These are phyloP conservation scores for Drosophila gunungcola DNA, from an alignment of 1,140 invertebrate species.

Conservation along the genomic window DNA sequence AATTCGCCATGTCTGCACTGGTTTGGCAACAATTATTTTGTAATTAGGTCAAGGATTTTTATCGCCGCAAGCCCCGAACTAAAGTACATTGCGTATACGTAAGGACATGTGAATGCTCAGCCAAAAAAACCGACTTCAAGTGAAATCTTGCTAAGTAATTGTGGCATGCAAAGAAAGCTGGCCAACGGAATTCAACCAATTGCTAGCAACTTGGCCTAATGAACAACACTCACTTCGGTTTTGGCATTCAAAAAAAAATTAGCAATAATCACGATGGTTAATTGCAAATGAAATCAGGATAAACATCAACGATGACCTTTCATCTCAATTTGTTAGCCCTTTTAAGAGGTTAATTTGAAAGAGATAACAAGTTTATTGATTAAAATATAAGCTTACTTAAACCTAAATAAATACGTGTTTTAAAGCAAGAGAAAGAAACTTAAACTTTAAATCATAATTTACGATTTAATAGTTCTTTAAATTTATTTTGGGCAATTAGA, in stretches of 20 bases:
- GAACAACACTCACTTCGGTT: conserved; percentile 23
- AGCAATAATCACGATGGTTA: conserved; percentile 47
- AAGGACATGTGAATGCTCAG: conserved; percentile 36
- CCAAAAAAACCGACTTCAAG: conserved; percentile 20
- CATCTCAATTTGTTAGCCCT: conserved; percentile 12
- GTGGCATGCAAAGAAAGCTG: conserved; percentile 67
- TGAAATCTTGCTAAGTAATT: conserved; percentile 69
- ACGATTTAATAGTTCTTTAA: too few relatives aligned
- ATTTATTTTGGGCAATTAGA: too few relatives aligned
- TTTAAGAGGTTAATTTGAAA: not conserved
- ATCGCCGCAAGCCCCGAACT: conserved; percentile 39
- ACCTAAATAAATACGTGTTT: too few relatives aligned
- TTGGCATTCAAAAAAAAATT: conserved; percentile 36
- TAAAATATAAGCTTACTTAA: too few relatives aligned
- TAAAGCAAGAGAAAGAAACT: too few relatives aligned
- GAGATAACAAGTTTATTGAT: too few relatives aligned
- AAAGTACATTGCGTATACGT: conserved; percentile 20
- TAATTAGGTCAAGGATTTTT: conserved; percentile 82
- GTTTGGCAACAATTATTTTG: conserved; percentile 78
- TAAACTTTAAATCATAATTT: too few relatives aligned
- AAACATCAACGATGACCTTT: conserved; percentile 34
- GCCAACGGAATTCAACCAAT: conserved; percentile 46
- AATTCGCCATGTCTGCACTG: conserved; percentile 58
- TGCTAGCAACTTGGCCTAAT: conserved; percentile 36
- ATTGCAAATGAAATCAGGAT: conserved; percentile 39